phyloP scores from a whole-genome alignment of 1,140 invertebrate species.

The Drosophila pruinosa region DNA sequence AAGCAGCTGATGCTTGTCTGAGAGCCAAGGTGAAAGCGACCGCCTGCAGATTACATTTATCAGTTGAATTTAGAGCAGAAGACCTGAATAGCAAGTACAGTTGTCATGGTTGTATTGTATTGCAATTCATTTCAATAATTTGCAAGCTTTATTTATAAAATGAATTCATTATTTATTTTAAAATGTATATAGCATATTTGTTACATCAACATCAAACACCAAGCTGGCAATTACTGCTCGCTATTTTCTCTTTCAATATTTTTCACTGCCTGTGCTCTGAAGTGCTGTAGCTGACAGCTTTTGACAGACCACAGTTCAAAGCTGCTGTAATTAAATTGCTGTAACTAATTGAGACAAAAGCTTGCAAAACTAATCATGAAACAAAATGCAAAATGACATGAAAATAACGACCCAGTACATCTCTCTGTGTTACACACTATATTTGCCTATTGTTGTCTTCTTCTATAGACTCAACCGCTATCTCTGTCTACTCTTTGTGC shows the following conservation, averaged over 20 bases:
- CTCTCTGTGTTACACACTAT: slow-evolving; percentile 13
- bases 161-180: no score
- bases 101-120: no score
- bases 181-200: neutral
- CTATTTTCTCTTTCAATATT: neutral
- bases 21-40: slow-evolving; percentile 30
- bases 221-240: neutral
- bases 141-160: no score
- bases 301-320: slow-evolving; percentile 30
- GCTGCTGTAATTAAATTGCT: slow-evolving; percentile 36
- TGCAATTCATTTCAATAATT: no score
- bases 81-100: no score
- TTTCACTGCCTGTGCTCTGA: neutral
- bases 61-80: neutral
- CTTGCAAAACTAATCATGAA: slow-evolving; percentile 59
- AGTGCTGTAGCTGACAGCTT: slow-evolving; percentile 59
- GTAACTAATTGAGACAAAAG: slow-evolving; percentile 38
- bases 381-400: slow-evolving; percentile 70
- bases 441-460: neutral
- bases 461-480: neutral
- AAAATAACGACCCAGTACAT: slow-evolving; percentile 62
- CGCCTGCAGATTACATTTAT: neutral
- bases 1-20: slow-evolving; percentile 14
- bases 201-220: neutral
- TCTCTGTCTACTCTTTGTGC: neutral